Evolutionary conservation across 2,888 invertebrate species (phyloP), one percentile per base, ranked within the genome.

Genomic region (Tachina fera): DNA sequence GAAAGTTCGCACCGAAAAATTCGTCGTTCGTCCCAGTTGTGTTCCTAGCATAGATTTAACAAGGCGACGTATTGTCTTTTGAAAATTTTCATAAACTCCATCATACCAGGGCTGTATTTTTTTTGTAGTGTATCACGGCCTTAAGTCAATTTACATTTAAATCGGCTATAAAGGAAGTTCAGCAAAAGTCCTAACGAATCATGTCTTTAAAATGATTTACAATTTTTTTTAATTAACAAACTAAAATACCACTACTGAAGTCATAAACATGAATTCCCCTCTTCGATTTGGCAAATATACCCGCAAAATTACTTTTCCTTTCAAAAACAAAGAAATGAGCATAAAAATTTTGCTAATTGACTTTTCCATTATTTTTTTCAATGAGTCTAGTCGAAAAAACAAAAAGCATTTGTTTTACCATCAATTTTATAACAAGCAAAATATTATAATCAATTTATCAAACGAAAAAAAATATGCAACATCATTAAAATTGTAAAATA

Each of bases 401-500:
- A 22, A 13, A 9, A 51, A 39, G 16, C 13, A 76, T 45, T 31
- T 45, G 61, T n/a, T 70, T 53, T 43, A 19, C 45, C 61, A 6
- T 51, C 43, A 60, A 61, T 78, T n/a, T 79, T 71, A 22, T 22
- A 47, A 71, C 19, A 45, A 61, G 22, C 70, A 61, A 65, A 47
- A 53, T 67, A 56, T 53, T 41, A 53, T 5, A 68, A 68, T 41
- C 68, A 72, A 72, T 41, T 41, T 13, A 9, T 10, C 4, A 31
- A 76, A 19, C 31, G 5, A 72, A 58, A 22, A 47, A 61, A 67
- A 31, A 65, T 74, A 39, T 75, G 11, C 47, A 78, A 79, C 81
- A 75, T 81, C 70, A 78, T 78, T 70, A 79, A 80, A 49, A 41
- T 58, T 87, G 58, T 49, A 67, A 70, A 67, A 65, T 76, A 71